Base-by-base conservation (phyloP, 2,797 vertebrate genomes). In the Sebastiscus tertius region DNA sequence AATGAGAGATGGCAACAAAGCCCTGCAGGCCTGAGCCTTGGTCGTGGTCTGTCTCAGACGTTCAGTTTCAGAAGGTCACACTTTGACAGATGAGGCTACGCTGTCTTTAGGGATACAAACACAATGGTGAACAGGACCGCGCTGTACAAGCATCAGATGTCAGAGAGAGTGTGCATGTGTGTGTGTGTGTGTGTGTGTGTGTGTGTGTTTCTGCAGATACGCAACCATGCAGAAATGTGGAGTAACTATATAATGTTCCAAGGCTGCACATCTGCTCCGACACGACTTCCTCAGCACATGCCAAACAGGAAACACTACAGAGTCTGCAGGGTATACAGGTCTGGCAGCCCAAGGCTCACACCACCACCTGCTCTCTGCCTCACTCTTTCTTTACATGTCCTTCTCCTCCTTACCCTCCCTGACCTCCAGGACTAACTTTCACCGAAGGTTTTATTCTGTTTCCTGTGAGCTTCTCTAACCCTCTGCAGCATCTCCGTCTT, bases 61-160 rank as follows among this genome's bases (percentile, higher is more conserved):
- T 71, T 87, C 58, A 66, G 56, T 63, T 77, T 83, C 59, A 83
- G 79, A 89, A 90, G 85, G 89, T 89, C 90, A 83, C 12, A 29
- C 20, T 62, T 49, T 84, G 88, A 88, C 75, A 77, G 84, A 89
- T 76, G 80, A 89, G 80, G 73, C 82, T 31, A 14, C 11, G 22
- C 31, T 26, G 77, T 81, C 88, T 79, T 75, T 54, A 10, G 67
- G 75, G 79, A 83, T 2, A 26, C 56, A 49, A 69, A 72, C 49
- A 56, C 74, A 84, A 13, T 13, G 34, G 26, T 24, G 63, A 79
- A 63, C 54, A 18, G 66, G 29, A 26, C 46, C 18, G 14, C 18
- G 27, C 52, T 12, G 66, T 24, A 34, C 67, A 77, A 6, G 31
- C 36, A 83, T 71, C 56, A 70, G 5, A 71, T 66, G 62, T 77